Evolutionary conservation across 2,797 vertebrate species (phyloP), one percentile per base, ranked within the genome.

Genomic region (Poeciliopsis infans): DNA sequence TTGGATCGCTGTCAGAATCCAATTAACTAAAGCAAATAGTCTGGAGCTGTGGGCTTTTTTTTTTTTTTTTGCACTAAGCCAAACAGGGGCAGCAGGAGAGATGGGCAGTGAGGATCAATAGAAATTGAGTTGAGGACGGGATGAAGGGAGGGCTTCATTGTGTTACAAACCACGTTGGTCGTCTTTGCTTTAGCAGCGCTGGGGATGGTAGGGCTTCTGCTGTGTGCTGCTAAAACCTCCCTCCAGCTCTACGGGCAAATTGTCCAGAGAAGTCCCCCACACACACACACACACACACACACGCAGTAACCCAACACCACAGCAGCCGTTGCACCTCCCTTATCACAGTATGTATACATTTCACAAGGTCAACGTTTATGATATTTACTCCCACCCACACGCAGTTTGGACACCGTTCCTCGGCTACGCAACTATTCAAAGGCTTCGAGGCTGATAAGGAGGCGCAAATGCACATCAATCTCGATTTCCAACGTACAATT

Each of bases 11-110:
- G 91, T 93, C 89, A 88, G 86, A 93, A 94, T 95, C 91, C 83
- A 95, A 94, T 95, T 92, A 94, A 84, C 68, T 75, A 83, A 91
- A 91, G 90, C 87, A 94, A 95, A 94, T 87, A 88, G 85, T 90
- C 76, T 82, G 49, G 47, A 36, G 69, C 84, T 81, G 82, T 77
- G 83, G 81, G 75, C 78, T 89, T 64, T 84, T 88, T 88, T 88
- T 85, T 77, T 89, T 64, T 85, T 88, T 88, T 88, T 85, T 77
- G 53, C 86, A 85, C 86, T 83, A 76, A 85, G 85, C 82, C 85
- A 89, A 90, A 91, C 90, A 80, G 64, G 23, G 84, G 77, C 86
- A 86, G 85, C 88, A 85, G 86, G 68, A 91, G 82, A 90, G 89
- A 86, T 90, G 82, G 90, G 77, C 89, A 88, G 89, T 47, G 28